A percentile compares a stretch with the other conserved stretches of the same genome.
Evolutionary conservation across 2,113 vertebrate genomes (phyloP).

Genomic region (Phylloscopus whistleri): DNA sequence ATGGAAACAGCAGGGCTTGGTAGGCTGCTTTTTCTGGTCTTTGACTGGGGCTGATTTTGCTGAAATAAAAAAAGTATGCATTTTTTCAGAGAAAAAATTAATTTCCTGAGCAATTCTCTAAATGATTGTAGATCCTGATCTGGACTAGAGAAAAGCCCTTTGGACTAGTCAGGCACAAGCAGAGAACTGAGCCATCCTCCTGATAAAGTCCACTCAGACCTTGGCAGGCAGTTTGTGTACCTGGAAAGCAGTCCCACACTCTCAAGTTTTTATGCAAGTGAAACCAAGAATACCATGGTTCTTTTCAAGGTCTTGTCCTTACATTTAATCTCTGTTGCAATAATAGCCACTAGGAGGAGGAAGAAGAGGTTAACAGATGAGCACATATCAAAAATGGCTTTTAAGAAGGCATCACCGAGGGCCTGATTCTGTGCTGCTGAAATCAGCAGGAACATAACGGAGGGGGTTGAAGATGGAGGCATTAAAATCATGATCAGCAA

Average conservation of each 20-base stretch:
- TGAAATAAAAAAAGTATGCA: neutral
- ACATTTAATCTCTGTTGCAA: neutral
- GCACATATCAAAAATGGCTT: neutral
- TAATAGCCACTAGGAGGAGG: neutral
- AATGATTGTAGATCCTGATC: neutral
- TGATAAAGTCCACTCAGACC: neutral
- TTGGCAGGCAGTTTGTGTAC: neutral
- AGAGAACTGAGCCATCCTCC: neutral
- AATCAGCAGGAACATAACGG: neutral
- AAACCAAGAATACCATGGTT: neutral
- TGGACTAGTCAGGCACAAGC: neutral
- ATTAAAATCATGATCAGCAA: neutral
- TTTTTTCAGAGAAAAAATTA: neutral
- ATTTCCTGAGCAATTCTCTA: constrained; percentile 28
- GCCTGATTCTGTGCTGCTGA: neutral
- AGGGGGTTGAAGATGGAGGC: neutral
- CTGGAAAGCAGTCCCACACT: neutral
- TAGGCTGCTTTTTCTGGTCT: neutral
- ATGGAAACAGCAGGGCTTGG: neutral
- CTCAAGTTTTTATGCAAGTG: neutral
- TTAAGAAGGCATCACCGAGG: neutral
- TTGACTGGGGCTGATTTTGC: neutral
- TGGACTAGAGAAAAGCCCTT: neutral
- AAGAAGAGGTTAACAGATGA: neutral
- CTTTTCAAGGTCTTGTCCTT: neutral